Evolutionary conservation across 2,113 vertebrate genomes (phyloP), one percentile per base, ranked within the genome.

Genomic region (Spermophilus dauricus): DNA sequence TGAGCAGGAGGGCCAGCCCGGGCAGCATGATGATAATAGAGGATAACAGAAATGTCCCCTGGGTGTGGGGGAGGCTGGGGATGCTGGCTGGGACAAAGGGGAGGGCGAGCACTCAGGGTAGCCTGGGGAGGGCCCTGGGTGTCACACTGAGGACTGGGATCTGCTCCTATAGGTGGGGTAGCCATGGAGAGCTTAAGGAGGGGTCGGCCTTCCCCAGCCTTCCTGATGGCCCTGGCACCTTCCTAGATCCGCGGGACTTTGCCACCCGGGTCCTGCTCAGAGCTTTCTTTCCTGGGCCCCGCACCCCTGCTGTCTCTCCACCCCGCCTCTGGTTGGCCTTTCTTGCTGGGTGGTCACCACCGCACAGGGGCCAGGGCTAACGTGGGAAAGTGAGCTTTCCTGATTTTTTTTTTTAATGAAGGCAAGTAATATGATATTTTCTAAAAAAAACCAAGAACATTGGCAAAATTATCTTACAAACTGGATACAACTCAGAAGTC

Each of bases 11-110:
- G 28, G 7, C 51, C 63, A 12, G 8, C 39, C 2, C 2, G 2
- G 12, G 34, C 28, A 12, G 53, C 26, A 1, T 30, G 84, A 12
- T n/a, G 28, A 17, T 5, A 5, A 0, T 0, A 18, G 65, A 5
- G 5, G 2, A 11, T 20, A 37, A 34, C 70, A 32, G 12, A 56
- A 13, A 34, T 8, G 63, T 30, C 7, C 42, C 32, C 17, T 14
- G 75, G 73, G 48, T 4, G 9, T n/a, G 58, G n/a, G 8, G 10
- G 37, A 1, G 8, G 48, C 1, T 14, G 28, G 45, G 3, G 13
- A 39, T 14, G 5, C 42, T n/a, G 39, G 18, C 72, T 3, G 20
- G 30, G 17, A 14, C 0, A 1, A 39, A 28, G 48, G 16, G 5
- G 5, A 8, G n/a, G 18, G 75, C 17, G 2, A 75, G 53, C 53